phyloP scores from a whole-genome alignment of 2,797 vertebrate species.

The Gadopsis marmoratus region DNA sequence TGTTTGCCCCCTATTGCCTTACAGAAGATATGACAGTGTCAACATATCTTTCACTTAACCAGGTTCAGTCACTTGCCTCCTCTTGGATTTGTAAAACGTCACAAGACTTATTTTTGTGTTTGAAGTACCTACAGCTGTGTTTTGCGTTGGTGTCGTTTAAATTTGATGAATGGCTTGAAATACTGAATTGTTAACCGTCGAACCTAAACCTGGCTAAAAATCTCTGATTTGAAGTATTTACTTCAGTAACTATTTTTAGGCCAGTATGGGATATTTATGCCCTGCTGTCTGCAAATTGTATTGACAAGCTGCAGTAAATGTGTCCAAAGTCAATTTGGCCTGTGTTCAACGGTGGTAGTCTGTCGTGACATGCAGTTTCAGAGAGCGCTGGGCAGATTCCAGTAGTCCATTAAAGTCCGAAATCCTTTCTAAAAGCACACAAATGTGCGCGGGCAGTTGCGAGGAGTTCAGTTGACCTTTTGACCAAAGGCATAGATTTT shows the following conservation, averaged over 20 bases:
- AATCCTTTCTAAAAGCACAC: constrained; percentile 61
- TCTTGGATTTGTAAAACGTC: not conserved
- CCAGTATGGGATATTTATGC: constrained; percentile 44
- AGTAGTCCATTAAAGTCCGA: constrained; percentile 62
- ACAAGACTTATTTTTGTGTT: not conserved
- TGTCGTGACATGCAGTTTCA: constrained; percentile 58
- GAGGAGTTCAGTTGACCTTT: constrained; percentile 27
- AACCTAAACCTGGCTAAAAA: constrained; percentile 5
- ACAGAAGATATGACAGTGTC: not conserved
- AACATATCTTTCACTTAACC: not conserved
- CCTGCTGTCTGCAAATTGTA: constrained; percentile 65
- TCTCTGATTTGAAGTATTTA: constrained; percentile 3
- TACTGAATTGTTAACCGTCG: not conserved
- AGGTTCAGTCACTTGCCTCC: not conserved
- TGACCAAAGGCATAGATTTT: constrained; percentile 20
- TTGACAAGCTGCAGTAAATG: constrained; percentile 72
- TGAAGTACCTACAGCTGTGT: not conserved
- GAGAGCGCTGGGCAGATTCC: constrained; percentile 61
- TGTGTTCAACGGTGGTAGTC: constrained; percentile 58
- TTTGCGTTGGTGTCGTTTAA: not conserved
- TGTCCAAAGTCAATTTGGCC: constrained; percentile 72
- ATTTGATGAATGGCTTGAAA: not conserved
- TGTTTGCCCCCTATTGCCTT: constrained; percentile 39
- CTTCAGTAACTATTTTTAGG: constrained; percentile 49
- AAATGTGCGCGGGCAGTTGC: constrained; percentile 19